phyloP scores from a whole-genome alignment of 2,113 vertebrate species.

The Cricetomys ansorgei region DNA sequence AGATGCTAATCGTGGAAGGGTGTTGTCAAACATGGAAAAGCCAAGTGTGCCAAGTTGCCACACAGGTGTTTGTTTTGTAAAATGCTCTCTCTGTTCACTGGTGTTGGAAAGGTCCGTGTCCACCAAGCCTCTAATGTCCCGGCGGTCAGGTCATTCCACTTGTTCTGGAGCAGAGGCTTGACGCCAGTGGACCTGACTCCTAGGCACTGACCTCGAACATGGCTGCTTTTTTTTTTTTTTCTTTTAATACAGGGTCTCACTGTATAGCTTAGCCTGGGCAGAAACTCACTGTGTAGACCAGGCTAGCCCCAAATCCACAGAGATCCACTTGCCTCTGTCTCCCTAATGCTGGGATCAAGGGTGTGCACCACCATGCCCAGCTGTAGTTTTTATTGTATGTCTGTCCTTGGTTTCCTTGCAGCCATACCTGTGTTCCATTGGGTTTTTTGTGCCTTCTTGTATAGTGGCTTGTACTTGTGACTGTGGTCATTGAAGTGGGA shows the following conservation, averaged over 20 bases:
- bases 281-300: not conserved
- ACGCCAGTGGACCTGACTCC: not conserved
- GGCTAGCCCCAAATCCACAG: not conserved
- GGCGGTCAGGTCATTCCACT: not conserved
- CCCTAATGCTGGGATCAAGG: not conserved
- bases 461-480: not conserved
- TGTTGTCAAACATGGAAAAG: not conserved
- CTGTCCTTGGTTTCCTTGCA: not conserved
- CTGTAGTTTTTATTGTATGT: not conserved
- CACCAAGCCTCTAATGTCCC: not conserved
- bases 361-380: not conserved
- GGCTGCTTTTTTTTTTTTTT: not conserved
- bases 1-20: not conserved
- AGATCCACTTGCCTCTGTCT: not conserved
- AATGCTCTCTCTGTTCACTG: not conserved
- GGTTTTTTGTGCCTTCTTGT: not conserved
- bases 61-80: not conserved
- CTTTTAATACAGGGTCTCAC: not conserved
- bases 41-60: not conserved
- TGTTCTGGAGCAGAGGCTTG: not conserved
- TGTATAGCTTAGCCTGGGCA: not conserved
- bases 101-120: not conserved
- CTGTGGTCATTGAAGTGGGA: not conserved
- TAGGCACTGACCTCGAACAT: rapidly evolving
- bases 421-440: not conserved